A percentile compares a stretch with the other conserved stretches of the same genome.
Evolutionary conservation across 2,797 vertebrate species (phyloP).

Genomic region (Manis pentadactyla): DNA sequence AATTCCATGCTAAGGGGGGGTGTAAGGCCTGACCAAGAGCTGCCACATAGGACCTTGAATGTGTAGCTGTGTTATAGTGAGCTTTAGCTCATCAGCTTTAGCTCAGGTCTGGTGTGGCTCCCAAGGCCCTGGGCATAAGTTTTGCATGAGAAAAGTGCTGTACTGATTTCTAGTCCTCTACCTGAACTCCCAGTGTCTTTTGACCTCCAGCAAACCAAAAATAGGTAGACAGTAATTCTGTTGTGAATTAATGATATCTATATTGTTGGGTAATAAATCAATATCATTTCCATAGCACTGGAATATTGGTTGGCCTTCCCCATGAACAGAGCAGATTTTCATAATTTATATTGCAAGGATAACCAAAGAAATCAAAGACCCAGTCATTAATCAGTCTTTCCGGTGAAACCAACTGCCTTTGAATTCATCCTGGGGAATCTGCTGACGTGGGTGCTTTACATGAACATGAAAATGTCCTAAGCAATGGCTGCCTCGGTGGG

Average conservation of each 20-base stretch:
- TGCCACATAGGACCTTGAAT: neutral
- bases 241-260: neutral
- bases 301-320: neutral
- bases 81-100: neutral
- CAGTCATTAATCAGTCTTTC: neutral
- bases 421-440: constrained; percentile 41
- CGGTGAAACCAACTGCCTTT: neutral
- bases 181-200: neutral
- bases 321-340: constrained; percentile 52
- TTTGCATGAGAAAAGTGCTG: neutral
- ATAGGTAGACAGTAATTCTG: neutral
- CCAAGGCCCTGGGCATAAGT: neutral
- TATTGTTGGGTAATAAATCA: neutral
- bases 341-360: neutral
- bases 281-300: neutral
- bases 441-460: neutral
- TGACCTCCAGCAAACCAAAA: neutral
- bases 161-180: neutral
- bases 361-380: constrained; percentile 46
- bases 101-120: neutral
- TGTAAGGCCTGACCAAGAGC: neutral
- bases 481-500: neutral
- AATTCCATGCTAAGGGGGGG: neutral
- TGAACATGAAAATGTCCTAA: constrained; percentile 4
- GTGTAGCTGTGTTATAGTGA: neutral